Evolutionary conservation across 2,888 invertebrate species (phyloP), one percentile per base, ranked within the genome.

Genomic region (Cephonodes hylas): DNA sequence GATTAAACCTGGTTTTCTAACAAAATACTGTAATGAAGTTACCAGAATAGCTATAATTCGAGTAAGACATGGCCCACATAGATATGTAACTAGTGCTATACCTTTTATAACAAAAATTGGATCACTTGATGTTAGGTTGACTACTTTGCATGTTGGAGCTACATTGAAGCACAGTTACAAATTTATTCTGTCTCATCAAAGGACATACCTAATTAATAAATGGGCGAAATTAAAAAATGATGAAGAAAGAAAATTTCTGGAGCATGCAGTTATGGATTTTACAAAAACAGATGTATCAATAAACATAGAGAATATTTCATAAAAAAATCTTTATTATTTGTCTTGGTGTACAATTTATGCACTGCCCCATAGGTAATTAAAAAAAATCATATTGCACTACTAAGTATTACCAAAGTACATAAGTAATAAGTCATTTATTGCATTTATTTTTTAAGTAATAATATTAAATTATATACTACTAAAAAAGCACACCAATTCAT

Each of bases 91-190:
- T 0, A 95, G 95, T 76, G 88, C 93, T 64, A 75, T 97, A 67
- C 96, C 97, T 13, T 93, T 95, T 70, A 93, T 97, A 59, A 95
- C 93, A n/a, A 91, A 93, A 74, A 89, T 97, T 45, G 95, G 94
- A 8, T 93, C 93, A 25, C 90, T 94, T 66, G 85, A 89, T 58
- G 95, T 96, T 0, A 91, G 86, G 60, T 81, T 96, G 23, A 93
- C 93, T 59, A 96, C 95, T 18, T 81, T 97, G 3, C 96, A 96
- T 81, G 93, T 94, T 1, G 96, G 96, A 22, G 97, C 96, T 2
- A 96, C 97, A 15, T 91, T 97, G 60, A 95, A 95, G 83, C 96
- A 97, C 68, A 96, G 96, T 84, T 96, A 96, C 77, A 94, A 94
- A 70, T 96, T 95, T 77, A 94, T 97, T 62, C 92, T 95, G 76